Percentiles rank a stretch among this genome's conserved stretches.
These are phyloP conservation scores for Theodoxus fluviatilis DNA, from an alignment of 2,888 invertebrate genomes.

Conservation along the genomic window DNA sequence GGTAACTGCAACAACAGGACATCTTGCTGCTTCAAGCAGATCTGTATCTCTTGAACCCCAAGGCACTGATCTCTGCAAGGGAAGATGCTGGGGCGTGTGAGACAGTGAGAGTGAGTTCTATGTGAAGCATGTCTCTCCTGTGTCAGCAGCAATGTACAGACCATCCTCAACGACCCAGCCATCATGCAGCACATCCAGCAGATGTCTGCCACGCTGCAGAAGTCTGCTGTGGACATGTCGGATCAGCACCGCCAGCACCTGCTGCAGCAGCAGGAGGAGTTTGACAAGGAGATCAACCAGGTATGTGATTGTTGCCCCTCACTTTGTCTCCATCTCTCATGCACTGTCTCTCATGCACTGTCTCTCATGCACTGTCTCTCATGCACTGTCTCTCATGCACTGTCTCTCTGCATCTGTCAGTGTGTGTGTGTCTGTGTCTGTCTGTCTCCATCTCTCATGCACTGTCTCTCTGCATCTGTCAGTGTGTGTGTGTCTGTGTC, in stretches of 20 bases:
- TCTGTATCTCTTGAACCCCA: no score
- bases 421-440: not conserved
- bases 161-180: conserved; percentile 82
- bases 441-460: not conserved
- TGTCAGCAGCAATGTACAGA: conserved; percentile 46
- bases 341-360: not conserved
- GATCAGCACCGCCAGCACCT: conserved; percentile 63
- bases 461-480: not conserved
- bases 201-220: conserved; percentile 65
- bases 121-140: no score
- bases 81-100: not conserved
- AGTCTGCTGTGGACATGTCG: no score
- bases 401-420: not conserved
- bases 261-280: conserved; percentile 61
- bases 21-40: no score
- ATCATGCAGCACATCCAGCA: conserved; percentile 86
- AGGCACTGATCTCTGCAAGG: no score
- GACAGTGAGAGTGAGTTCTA: no score
- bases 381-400: not conserved
- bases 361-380: not conserved
- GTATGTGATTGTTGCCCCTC: conserved; percentile 22
- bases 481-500: not conserved
- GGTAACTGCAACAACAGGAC: no score
- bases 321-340: not conserved
- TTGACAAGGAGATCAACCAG: conserved; percentile 51